Conservation (phyloP, 2,888 invertebrate genomes). For the Gastrophysa polygoni region DNA sequence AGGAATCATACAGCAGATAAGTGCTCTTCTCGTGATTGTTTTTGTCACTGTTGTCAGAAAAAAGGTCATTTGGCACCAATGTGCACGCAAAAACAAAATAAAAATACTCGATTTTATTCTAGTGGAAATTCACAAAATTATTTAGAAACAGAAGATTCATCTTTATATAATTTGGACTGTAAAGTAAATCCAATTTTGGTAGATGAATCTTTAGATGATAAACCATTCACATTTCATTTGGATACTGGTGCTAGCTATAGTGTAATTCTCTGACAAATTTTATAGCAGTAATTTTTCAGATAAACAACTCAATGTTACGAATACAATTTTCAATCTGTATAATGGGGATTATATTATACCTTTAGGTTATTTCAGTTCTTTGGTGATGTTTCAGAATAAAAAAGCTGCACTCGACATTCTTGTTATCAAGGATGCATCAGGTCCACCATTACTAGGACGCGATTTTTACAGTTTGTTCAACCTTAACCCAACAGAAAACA, state of each 20-base stretch:
- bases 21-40: constrained; percentile 17
- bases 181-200: neutral
- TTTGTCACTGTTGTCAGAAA: constrained; percentile 14
- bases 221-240: neutral
- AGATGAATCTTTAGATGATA: neutral
- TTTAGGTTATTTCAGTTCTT: neutral
- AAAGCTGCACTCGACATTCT: neutral
- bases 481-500: neutral
- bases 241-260: constrained; percentile 2
- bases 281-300: neutral
- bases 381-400: neutral
- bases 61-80: too few species aligned
- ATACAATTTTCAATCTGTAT: neutral
- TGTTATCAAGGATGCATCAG: too few species aligned
- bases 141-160: neutral
- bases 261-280: neutral
- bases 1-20: constrained; percentile 11
- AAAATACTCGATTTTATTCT: too few species aligned
- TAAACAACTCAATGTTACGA: neutral
- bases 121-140: constrained; percentile 1
- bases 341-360: neutral
- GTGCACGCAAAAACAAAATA: too few species aligned
- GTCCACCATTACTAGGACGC: constrained; percentile 1
- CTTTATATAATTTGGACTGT: neutral
- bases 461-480: neutral